Percentiles rank a stretch among this genome's conserved stretches.
These are phyloP conservation scores for Gymnoscopelus braueri DNA, from an alignment of 2,797 vertebrate species.

Conservation along the genomic window DNA sequence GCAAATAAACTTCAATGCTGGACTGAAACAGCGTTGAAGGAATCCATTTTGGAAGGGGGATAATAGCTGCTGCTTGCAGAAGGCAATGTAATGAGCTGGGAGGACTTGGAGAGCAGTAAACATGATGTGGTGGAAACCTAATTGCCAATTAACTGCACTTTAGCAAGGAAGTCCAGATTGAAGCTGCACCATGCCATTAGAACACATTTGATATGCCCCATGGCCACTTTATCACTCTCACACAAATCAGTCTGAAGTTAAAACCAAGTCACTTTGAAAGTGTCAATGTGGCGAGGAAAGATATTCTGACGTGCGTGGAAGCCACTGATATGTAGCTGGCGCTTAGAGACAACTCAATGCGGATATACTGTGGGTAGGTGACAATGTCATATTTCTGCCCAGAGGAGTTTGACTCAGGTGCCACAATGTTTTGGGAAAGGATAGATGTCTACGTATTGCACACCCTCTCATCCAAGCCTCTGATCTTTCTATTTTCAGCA, in stretches of 20 bases:
- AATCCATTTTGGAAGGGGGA: constrained; percentile 9
- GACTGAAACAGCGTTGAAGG: neutral
- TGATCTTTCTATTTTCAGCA: neutral
- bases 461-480: constrained; percentile 2
- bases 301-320: neutral
- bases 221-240: neutral
- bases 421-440: neutral
- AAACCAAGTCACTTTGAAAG: constrained; percentile 4
- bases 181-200: constrained; percentile 5
- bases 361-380: neutral
- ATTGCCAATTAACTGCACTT: constrained; percentile 41
- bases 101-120: constrained; percentile 22
- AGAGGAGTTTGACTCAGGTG: constrained; percentile 1
- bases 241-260: constrained; percentile 2
- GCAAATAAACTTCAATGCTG: too few relatives aligned
- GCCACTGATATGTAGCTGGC: neutral
- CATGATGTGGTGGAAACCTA: constrained; percentile 23
- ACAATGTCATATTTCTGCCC: neutral
- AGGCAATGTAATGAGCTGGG: constrained; percentile 13
- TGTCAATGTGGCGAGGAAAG: neutral
- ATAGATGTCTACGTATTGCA: constrained; percentile 5
- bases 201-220: constrained; percentile 10
- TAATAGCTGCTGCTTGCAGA: constrained; percentile 10
- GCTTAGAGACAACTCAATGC: neutral
- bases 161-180: constrained; percentile 21